Conservation (phyloP, 2,888 invertebrate genomes). For the Quadroppia sp. region DNA sequence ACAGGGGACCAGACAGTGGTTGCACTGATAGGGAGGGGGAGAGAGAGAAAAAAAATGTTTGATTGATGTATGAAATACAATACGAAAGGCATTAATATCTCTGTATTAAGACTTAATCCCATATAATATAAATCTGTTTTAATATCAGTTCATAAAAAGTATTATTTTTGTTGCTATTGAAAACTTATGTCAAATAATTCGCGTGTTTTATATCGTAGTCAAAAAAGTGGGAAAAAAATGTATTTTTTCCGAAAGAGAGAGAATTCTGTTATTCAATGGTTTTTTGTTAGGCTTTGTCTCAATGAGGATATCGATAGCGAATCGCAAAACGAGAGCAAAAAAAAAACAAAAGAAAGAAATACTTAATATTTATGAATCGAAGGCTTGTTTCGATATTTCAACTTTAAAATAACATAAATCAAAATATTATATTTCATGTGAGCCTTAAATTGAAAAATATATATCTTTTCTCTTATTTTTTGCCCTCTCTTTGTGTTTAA, state of each 20-base stretch:
- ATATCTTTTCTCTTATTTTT: not conserved
- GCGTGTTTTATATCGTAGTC: not conserved
- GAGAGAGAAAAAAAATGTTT: not conserved
- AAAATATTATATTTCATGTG: slow-evolving; percentile 24
- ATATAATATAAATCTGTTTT: slow-evolving; percentile 18
- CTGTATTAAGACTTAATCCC: not conserved
- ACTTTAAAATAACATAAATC: slow-evolving; percentile 27
- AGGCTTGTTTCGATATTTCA: slow-evolving; percentile 23
- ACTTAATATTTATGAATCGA: slow-evolving; percentile 10
- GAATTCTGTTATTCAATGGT: too few species aligned
- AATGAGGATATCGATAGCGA: too few species aligned
- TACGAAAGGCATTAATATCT: not conserved
- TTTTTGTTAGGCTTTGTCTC: too few species aligned
- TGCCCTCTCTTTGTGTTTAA: not conserved
- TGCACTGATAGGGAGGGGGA: too few species aligned
- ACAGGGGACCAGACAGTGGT: not conserved
- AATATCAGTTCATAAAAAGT: not conserved
- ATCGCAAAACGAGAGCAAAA: not conserved
- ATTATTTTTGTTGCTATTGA: too few species aligned
- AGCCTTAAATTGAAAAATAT: slow-evolving; percentile 5
- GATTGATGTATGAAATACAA: not conserved
- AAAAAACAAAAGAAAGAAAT: not conserved
- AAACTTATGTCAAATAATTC: not conserved
- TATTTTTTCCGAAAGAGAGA: not conserved
- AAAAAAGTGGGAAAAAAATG: too few species aligned